A percentile compares a stretch with the other conserved stretches of the same genome.
phyloP scores from a whole-genome alignment of 1,140 invertebrate genomes.

The Lithobius niger region DNA sequence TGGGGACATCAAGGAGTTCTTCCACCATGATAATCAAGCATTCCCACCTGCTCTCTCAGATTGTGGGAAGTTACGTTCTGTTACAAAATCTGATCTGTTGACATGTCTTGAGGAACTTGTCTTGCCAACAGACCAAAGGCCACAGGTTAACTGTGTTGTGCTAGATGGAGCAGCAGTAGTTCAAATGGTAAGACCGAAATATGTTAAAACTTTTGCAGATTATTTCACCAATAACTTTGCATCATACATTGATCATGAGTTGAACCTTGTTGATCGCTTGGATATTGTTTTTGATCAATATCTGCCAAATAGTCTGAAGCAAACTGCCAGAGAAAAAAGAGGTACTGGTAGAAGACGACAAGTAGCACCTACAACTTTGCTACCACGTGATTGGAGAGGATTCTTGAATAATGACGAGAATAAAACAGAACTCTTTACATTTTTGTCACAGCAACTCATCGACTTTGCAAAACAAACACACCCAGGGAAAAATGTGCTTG shows the following conservation, averaged over 20 bases:
- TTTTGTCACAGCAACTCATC: background rate
- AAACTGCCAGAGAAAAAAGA: background rate
- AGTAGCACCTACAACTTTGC: background rate
- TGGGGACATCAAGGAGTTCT: background rate
- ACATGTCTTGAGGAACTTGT: background rate
- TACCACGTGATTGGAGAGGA: background rate
- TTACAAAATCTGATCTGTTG: too few relatives aligned
- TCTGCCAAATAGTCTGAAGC: background rate
- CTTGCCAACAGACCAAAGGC: background rate
- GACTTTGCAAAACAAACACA: background rate
- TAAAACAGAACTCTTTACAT: too few relatives aligned
- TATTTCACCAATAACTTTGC: background rate
- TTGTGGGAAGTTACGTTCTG: background rate
- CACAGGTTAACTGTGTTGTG: background rate
- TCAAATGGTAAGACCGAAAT: background rate
- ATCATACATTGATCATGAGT: background rate
- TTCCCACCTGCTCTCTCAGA: background rate
- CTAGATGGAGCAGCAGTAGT: background rate
- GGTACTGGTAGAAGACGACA: background rate
- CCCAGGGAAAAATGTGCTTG: background rate
- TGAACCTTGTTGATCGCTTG: background rate
- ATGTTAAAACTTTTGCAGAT: background rate
- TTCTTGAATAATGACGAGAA: background rate
- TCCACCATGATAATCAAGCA: background rate
- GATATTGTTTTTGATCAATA: background rate